Base-by-base conservation (phyloP, 2,888 invertebrate species). In the Cyclophora punctaria region DNA sequence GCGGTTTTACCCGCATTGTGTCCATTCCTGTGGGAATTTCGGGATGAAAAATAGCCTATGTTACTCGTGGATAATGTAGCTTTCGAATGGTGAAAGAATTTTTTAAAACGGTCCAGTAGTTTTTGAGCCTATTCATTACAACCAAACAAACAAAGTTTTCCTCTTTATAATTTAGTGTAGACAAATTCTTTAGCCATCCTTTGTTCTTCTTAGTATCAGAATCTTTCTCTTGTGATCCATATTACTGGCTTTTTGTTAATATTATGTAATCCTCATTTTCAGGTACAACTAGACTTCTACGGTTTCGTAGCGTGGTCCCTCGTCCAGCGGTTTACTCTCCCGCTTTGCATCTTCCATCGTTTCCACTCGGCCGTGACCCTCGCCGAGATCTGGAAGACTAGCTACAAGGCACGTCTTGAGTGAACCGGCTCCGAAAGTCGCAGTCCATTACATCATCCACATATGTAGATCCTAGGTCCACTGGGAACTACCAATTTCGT, bases 361-460 rank as follows among this genome's bases (percentile, higher is more conserved):
- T 97, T 97, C 92, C 97, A 97, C 83, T 96, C 96, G 55, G 96
- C 97, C 35, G 97, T 97, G 40, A 96, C 97, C 88, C 92, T 97
- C 62, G 97, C 97, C 60, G 97, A 97, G 89, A 96, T 97, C 67
- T 97, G 97, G 97, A 97, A 97, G 90, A 96, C 96, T 67, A 96
- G 95, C 83, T 97, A 97, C 91, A 96, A 96, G 89, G 95, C 95
- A 66, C 93, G 96, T 60, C 90, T 96, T 79, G 96, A 96, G 89
- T 96, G 94, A 93, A 75, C 64, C 56, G 20, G 52, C 48, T 52
- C 46, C 84, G 48, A 58, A 55, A 55, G 60, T 65, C 63, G 55
- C 63, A 69, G 66, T 75, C 74, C 75, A 75, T 69, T 66, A 37
- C 59, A 63, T 63, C 60, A 59, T 67, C 62, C 52, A 62, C 58